A percentile compares a stretch with the other conserved stretches of the same genome.
These are phyloP conservation scores for Lithobius niger DNA, from an alignment of 1,140 invertebrate species.

Conservation along the genomic window DNA sequence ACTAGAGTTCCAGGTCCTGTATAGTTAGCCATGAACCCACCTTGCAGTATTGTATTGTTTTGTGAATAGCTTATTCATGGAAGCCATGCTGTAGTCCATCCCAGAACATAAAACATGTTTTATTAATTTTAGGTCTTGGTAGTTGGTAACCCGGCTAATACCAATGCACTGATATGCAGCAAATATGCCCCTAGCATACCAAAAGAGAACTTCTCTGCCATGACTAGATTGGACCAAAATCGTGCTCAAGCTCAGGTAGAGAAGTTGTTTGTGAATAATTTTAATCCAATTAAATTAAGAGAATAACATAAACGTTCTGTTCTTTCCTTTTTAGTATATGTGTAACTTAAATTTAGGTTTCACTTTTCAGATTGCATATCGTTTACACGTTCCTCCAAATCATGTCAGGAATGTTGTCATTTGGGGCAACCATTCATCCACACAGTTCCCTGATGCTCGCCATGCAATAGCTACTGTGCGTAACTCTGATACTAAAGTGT, in stretches of 20 bases:
- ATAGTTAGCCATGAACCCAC: too few species aligned
- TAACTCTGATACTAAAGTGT: slow-evolving; percentile 41
- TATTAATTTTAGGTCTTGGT: slow-evolving; percentile 61
- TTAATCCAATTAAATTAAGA: too few species aligned
- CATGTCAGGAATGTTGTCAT: slow-evolving; percentile 86
- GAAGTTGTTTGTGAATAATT: too few species aligned
- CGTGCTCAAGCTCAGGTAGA: slow-evolving; percentile 71
- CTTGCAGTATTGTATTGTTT: too few species aligned
- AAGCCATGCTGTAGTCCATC: too few species aligned
- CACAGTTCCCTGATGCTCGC: slow-evolving; percentile 92
- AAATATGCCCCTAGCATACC: slow-evolving; percentile 97
- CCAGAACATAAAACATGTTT: too few species aligned
- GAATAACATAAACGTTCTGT: too few species aligned
- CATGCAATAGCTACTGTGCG: slow-evolving; percentile 54
- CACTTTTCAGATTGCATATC: slow-evolving; percentile 33
- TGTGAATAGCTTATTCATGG: too few species aligned
- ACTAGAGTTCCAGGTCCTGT: too few species aligned
- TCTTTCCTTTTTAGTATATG: too few species aligned
- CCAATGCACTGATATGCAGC: slow-evolving; percentile 92
- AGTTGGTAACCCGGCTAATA: slow-evolving; percentile 99
- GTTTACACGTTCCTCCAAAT: slow-evolving; percentile 44
- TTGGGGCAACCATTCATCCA: slow-evolving; percentile 99
- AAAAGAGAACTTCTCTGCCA: slow-evolving; percentile 90
- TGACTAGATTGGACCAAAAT: slow-evolving; percentile 98
- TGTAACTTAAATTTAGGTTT: too few species aligned